phyloP scores from a whole-genome alignment of 2,888 invertebrate genomes.

The Abrostola tripartita region DNA sequence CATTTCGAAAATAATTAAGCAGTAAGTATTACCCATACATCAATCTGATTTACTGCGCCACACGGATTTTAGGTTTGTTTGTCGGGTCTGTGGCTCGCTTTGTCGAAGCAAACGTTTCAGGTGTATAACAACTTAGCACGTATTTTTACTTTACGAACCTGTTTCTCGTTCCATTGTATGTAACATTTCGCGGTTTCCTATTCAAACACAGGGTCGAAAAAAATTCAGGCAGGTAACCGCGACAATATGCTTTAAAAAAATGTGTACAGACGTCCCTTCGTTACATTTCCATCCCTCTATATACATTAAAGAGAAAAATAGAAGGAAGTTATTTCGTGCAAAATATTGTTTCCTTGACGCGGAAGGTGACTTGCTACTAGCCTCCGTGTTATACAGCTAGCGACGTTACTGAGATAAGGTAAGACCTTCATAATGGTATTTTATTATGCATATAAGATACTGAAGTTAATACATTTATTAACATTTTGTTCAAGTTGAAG shows the following conservation, averaged over 20 bases:
- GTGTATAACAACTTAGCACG: conserved; percentile 3
- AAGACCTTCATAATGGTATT: conserved; percentile 25
- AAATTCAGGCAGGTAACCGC: conserved; percentile 22
- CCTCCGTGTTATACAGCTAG: conserved; percentile 12
- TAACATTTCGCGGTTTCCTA: conserved; percentile 24
- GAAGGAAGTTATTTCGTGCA: conserved; percentile 36
- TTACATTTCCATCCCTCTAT: conserved; percentile 25
- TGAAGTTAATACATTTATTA: conserved; percentile 29
- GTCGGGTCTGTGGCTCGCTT: not conserved
- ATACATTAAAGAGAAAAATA: conserved; percentile 35
- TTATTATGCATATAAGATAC: conserved; percentile 34
- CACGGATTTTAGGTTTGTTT: too few relatives aligned
- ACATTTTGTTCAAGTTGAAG: conserved; percentile 10
- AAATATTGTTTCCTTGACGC: conserved; percentile 45
- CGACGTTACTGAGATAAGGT: conserved; percentile 33
- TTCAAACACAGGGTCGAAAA: conserved; percentile 24
- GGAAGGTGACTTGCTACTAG: conserved; percentile 32
- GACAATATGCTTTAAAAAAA: conserved; percentile 30
- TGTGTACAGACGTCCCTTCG: conserved; percentile 22
- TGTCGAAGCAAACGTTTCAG: not conserved
- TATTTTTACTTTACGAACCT: conserved; percentile 15
- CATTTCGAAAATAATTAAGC: too few relatives aligned
- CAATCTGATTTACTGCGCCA: too few relatives aligned
- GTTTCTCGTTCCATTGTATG: conserved; percentile 21
- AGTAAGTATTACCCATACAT: too few relatives aligned